Evolutionary conservation across 1,140 invertebrate species (phyloP), one percentile per base, ranked within the genome.

Genomic region (Anoplolepis gracilipes): DNA sequence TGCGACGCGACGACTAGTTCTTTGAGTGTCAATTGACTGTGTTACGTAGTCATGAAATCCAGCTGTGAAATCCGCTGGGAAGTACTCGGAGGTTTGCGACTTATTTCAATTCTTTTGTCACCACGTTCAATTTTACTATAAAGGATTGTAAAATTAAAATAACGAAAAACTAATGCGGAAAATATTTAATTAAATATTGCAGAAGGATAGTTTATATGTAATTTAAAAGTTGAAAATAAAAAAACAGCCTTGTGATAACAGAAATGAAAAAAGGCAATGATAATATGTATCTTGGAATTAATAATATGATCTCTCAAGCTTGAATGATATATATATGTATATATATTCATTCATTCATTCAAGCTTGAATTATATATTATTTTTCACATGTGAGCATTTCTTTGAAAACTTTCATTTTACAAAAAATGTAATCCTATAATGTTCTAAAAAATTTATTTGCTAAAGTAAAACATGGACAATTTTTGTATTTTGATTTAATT

Each of bases 21-120:
- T 73, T 82, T 59, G 78, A 82, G 67, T 61, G 59, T 59, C 53
- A 46, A 72, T 57, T 57, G 33, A 22, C 11, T 59, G n/a, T 59
- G 13, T 46, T 53, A 13, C 33, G 53, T 4, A n/a, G 0, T 28
- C 30, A 39, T 72, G 25, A 59, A 59, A 81, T 59, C 33, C 65
- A 33, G 25, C 19, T n/a, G 49, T 28, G 46, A 42, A 42, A 59
- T 42, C 49, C 64, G 49, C 1, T 30, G 13, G 46, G 4, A 49
- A 19, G 16, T 49, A 57, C 28, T 57, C 8, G 25, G n/a, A 22
- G 25, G 6, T 33, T 79, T n/a, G 67, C 46, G 49, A 42, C 13
- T 72, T 28, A 55, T 6, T 36, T n/a, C 1, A 4, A 33, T 13
- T 49, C 30, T 76, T 19, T 59, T 46, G 19, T 46, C 42, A 33